Evolutionary conservation across 2,113 vertebrate species (phyloP), one percentile per base, ranked within the genome.

Genomic region (Oreochromis aureus): DNA sequence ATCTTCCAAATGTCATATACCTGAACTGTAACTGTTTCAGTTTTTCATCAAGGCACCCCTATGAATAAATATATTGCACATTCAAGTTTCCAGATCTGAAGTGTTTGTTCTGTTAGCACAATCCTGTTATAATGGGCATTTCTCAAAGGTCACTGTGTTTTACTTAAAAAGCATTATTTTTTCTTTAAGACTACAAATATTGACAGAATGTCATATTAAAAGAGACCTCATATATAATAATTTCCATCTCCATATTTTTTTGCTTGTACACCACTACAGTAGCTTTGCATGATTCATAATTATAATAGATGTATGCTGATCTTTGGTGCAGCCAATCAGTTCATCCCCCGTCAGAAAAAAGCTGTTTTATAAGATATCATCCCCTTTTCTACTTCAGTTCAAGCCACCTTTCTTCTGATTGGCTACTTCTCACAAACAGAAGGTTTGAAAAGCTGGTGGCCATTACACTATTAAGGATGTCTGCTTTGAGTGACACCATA

Each of bases 11-110:
- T 90, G 89, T 87, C 83, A 66, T 39, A 34, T 27, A 82, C 85
- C 89, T 90, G 73, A 93, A 82, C 85, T 80, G 87, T 90, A 86
- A 81, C 88, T 93, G 89, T 81, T 90, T 93, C 87, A 89, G 55
- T 84, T 88, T 89, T 85, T 59, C 63, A 81, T 91, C 1, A 76
- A 88, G 89, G 78, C 89, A 86, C 85, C 83, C 71, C 91, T 86
- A 71, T 94, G 87, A 91, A 92, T 79, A 76, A 90, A 91, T 78
- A 84, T 83, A 79, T 84, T 90, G 91, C 80, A 91, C 89, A 87
- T 88, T 58, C 73, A 84, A 80, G 69, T 61, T 36, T 89, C 63
- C 51, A 76, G 69, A 82, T 89, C 82, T n/a, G 55, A 81, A 82
- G 84, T 34, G 44, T 93, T 90, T 89, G 34, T 83, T 89, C 86